Base-by-base conservation (phyloP, 2,888 invertebrate species). In the Thumatha senex region DNA sequence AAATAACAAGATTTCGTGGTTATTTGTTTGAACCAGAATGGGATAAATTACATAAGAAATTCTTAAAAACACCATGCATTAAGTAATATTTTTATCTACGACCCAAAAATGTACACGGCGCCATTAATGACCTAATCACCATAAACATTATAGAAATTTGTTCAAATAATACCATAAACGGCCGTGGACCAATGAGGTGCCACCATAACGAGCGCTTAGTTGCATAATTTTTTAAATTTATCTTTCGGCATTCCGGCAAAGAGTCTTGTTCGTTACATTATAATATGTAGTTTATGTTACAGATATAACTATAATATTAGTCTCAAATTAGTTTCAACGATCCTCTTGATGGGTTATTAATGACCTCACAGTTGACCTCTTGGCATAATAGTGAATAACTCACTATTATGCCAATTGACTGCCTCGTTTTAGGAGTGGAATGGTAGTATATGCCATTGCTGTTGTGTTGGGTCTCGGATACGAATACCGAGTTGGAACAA, bases 131-230 rank as follows among this genome's bases (percentile, higher is more conserved):
- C 18, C 18, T 54, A 54, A 60, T 56, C 36, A 50, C 56, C 56
- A 67, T 71, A 72, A 71, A 67, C 56, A 64, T 66, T 53, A 63
- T 58, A 61, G 62, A 71, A 64, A 65, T 65, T 67, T 67, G 52
- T 58, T 46, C 52, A 57, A 63, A 71, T 71, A 67, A 71, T 71
- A 59, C 70, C 56, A 49, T 51, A 58, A 48, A 54, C 41, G 50
- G 35, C 35, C 43, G 51, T 56, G 55, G 56, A 15, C 56, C 56
- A 52, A 63, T 59, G 51, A 48, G 45, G 56, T 54, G 18, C 43
- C 45, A 33, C 48, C 50, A 51, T 61, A 58, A 42, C 51, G 55
- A 50, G 40, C 46, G 46, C 38, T 51, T 48, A 39, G 48, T 52
- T 57, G 67, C 58, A 53, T 70, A 48, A 56, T 50, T 51, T 52